Evolutionary conservation across 2,888 invertebrate species (phyloP).

Genomic region (Timandra comae): DNA sequence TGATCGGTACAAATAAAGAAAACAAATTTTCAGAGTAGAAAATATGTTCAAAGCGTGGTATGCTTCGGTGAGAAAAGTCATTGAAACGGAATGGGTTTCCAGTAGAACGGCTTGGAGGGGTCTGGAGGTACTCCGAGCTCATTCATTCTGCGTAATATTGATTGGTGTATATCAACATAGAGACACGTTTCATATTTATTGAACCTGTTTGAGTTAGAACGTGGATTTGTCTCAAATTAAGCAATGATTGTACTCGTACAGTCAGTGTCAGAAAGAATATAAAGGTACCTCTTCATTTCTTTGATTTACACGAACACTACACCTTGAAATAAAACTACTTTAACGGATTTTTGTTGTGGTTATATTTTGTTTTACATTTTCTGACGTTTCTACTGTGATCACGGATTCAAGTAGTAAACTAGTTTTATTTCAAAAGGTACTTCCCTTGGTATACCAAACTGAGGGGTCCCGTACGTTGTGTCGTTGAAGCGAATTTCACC

Average conservation of each 20-base stretch:
- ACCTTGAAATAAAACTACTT: too few species aligned
- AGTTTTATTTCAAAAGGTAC: background rate
- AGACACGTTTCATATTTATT: slow-evolving; percentile 1
- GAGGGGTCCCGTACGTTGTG: too few species aligned
- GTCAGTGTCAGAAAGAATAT: too few species aligned
- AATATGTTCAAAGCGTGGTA: slow-evolving; percentile 55
- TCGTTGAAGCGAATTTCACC: too few species aligned
- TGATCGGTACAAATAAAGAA: slow-evolving; percentile 40
- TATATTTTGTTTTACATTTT: too few species aligned
- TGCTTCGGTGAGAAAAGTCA: slow-evolving; percentile 49
- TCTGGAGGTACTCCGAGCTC: slow-evolving; percentile 30
- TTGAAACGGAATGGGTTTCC: slow-evolving; percentile 54
- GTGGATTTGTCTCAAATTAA: background rate
- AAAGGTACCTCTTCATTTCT: too few species aligned
- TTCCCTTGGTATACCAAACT: too few species aligned
- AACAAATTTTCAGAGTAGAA: slow-evolving; percentile 52
- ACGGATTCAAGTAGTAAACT: background rate
- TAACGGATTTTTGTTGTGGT: too few species aligned
- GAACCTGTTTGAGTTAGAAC: background rate
- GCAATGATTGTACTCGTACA: too few species aligned
- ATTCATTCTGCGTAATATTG: slow-evolving; percentile 30
- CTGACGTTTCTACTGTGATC: background rate
- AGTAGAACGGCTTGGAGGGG: slow-evolving; percentile 34
- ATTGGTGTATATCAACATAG: slow-evolving; percentile 12
- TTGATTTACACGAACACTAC: too few species aligned